Base-by-base conservation (phyloP, 2,113 vertebrate species). In the Cercopithecus mona region DNA sequence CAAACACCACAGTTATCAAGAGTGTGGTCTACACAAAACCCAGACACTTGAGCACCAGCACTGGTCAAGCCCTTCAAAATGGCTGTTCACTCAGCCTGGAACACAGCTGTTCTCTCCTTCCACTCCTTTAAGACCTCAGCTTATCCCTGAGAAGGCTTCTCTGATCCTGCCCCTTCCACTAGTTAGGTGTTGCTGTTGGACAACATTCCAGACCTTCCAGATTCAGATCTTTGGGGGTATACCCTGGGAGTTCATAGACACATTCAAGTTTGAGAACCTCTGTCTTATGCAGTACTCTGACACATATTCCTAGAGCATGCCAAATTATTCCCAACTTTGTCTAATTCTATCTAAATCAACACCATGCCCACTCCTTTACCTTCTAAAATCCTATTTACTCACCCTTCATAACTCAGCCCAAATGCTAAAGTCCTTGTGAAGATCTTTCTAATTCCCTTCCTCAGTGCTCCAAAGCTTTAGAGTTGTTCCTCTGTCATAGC, bases 241-340 rank as follows among this genome's bases (percentile, higher is more conserved):
- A 88, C 52, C 30, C 81, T 76, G 61, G 70, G 16, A 61, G 5
- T 86, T 95, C 66, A 79, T 2, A 79, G 59, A 50, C 68, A 73
- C 20, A 72, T 30, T 16, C 8, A 84, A 38, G 45, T 55, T 70
- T 94, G 52, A 87, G 70, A 93, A 66, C 14, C 17, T 92, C 14
- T 32, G 50, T n/a, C 68, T 48, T 27, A 38, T 7, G 30, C 30
- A 25, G 50, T n/a, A 61, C 45, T 72, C 59, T 57, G 45, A 94
- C 52, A 75, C 9, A 23, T 9, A 61, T 48, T 85, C 55, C 79
- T 50, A 87, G 17, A 86, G 91, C 32, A n/a, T 3, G 32, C 6
- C 48, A 90, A 66, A 95, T 75, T 18, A 97, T 86, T 86, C 9
- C 81, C 45, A 86, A 88, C 20, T 70, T 52, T 85, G 48, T 72